Conservation (phyloP, 2,113 vertebrate species). For the Lanius ludovicianus region DNA sequence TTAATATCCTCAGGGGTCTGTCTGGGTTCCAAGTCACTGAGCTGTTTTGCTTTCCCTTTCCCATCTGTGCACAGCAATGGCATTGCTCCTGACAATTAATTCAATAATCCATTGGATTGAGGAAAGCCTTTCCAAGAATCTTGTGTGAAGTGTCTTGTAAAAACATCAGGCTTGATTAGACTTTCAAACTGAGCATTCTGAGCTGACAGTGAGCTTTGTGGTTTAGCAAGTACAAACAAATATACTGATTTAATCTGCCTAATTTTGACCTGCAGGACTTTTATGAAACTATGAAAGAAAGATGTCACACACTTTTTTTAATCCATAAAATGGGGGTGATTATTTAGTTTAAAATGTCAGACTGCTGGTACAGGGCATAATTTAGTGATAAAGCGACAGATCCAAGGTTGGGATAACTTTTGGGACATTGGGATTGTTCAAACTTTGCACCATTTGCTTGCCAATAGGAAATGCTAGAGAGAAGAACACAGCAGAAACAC, state of each 20-base stretch:
- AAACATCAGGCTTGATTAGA: neutral
- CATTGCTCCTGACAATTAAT: conserved; percentile 39
- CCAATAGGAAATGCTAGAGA: neutral
- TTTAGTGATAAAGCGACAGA: neutral
- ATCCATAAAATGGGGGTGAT: neutral
- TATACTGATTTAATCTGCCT: neutral
- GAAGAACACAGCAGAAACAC: neutral
- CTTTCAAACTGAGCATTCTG: neutral
- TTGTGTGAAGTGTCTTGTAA: neutral
- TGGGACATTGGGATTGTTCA: neutral
- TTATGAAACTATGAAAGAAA: neutral
- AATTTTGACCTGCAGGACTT: neutral
- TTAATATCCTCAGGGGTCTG: conserved; percentile 43
- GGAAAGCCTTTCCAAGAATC: conserved; percentile 29
- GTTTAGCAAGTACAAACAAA: neutral
- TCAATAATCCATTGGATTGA: conserved; percentile 12
- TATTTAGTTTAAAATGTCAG: neutral
- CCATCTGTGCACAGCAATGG: neutral
- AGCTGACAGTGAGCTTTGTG: neutral
- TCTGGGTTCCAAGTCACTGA: conserved; percentile 23
- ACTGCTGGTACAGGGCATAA: neutral
- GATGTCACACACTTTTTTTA: neutral
- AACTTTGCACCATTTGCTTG: neutral
- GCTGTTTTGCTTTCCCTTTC: conserved; percentile 17
- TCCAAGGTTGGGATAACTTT: neutral